Base-by-base conservation (phyloP, 2,797 vertebrate species). In the Lophius americanus region DNA sequence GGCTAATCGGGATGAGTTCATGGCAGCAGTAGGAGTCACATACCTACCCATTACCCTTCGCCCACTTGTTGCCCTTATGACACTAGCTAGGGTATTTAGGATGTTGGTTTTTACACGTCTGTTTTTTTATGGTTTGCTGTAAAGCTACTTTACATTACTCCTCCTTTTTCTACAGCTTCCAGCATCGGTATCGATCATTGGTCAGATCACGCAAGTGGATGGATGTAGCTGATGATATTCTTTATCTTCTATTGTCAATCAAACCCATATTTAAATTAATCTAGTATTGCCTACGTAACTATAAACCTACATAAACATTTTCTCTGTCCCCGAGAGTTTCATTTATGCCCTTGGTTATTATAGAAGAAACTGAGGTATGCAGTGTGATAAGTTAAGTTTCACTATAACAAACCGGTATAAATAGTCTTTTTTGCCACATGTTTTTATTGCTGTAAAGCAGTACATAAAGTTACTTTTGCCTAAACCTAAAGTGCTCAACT, bases 1-100 rank as follows among this genome's bases (percentile, higher is more conserved):
- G 80, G 71, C 84, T 85, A 81, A 83, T 73, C 88, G 73, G 87
- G 88, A 91, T 85, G 82, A 86, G 85, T 79, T 88, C 85, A 86
- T 88, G 82, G 82, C 81, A 78, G 84, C 86, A 88, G 84, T 85
- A 88, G 84, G 85, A 85, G 68, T 73, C 79, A 70, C 67, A 44
- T 83, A 70, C 69, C 77, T 76, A 50, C 73, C 44, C 74, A 51
- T 76, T 70, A 71, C 71, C 70, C 64, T 89, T 75, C 49, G 49
- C 75, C 70, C 72, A 46, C 58, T 64, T 65, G 55, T 80, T 79
- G 56, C 69, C 70, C 60, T 37, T 55, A 36, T 72, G 48, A 58
- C 63, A 41, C 60, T 67, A 69, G 41, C 64, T 70, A 76, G 76
- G 66, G 70, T 53, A 54, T 60, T 59, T 69, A 50, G 7, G 4